phyloP scores from a whole-genome alignment of 2,797 vertebrate genomes.

The Potorous gilbertii region DNA sequence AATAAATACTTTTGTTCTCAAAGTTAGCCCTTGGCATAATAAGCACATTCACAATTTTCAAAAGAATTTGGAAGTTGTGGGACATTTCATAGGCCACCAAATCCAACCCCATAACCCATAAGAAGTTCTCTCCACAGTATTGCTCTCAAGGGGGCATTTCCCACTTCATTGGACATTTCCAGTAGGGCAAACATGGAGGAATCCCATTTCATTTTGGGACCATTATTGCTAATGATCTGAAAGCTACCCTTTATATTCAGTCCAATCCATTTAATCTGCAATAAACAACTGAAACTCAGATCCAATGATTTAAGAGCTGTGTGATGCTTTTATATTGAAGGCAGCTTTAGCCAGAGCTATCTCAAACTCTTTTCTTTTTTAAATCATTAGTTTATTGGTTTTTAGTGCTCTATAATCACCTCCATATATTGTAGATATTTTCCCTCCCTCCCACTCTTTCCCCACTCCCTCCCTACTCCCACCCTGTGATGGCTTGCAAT shows the following conservation, averaged over 20 bases:
- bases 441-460: no score
- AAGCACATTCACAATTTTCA: neutral
- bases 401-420: no score
- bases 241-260: neutral
- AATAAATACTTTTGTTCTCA: neutral
- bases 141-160: neutral
- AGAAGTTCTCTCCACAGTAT: neutral
- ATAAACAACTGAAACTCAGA: neutral
- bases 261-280: neutral
- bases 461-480: no score
- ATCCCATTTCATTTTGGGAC: neutral
- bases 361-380: no score
- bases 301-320: neutral
- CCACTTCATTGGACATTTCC: neutral
- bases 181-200: neutral
- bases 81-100: neutral
- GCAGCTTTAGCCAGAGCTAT: neutral
- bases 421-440: no score
- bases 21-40: neutral
- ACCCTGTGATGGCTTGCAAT: no score
- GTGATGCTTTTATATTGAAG: neutral
- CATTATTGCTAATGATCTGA: neutral
- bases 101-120: neutral
- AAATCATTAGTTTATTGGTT: no score
- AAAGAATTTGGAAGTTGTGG: neutral